Evolutionary conservation across 2,797 vertebrate genomes (phyloP).

Genomic region (Argentina silus): DNA sequence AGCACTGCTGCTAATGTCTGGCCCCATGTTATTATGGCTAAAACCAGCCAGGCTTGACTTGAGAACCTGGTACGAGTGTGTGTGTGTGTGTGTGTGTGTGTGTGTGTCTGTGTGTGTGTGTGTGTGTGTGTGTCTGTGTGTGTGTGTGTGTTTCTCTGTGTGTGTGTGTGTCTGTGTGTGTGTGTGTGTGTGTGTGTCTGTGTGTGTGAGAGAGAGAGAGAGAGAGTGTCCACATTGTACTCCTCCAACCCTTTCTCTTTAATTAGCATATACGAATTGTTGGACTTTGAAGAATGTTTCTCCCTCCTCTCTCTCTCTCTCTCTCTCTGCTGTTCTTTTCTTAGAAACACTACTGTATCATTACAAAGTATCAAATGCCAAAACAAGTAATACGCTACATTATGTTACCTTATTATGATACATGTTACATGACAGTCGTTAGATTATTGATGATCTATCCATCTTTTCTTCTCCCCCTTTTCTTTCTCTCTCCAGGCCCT

Average conservation of each 20-base stretch:
- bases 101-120: background rate
- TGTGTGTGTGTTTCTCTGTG: too few species aligned
- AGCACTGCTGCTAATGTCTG: slow-evolving; percentile 63
- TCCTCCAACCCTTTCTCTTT: slow-evolving; percentile 38
- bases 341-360: slow-evolving; percentile 17
- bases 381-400: slow-evolving; percentile 17
- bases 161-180: slow-evolving; percentile 22
- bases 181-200: slow-evolving; percentile 21
- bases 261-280: slow-evolving; percentile 65
- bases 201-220: too few species aligned
- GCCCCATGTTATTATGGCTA: slow-evolving; percentile 56
- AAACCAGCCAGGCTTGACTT: slow-evolving; percentile 61
- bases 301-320: slow-evolving; percentile 32
- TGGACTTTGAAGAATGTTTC: slow-evolving; percentile 2
- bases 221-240: slow-evolving; percentile 29
- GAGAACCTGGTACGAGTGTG: slow-evolving; percentile 29
- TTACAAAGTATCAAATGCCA: slow-evolving; percentile 31
- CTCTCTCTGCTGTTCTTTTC: slow-evolving; percentile 10
- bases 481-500: slow-evolving; percentile 41
- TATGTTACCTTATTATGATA: slow-evolving; percentile 37
- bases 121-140: slow-evolving; percentile 17
- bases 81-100: slow-evolving; percentile 39
- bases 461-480: slow-evolving; percentile 28
- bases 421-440: slow-evolving; percentile 27
- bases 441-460: slow-evolving; percentile 51